These are phyloP conservation scores for Gambusia affinis DNA, from an alignment of 2,113 vertebrate genomes.

Conservation along the genomic window DNA sequence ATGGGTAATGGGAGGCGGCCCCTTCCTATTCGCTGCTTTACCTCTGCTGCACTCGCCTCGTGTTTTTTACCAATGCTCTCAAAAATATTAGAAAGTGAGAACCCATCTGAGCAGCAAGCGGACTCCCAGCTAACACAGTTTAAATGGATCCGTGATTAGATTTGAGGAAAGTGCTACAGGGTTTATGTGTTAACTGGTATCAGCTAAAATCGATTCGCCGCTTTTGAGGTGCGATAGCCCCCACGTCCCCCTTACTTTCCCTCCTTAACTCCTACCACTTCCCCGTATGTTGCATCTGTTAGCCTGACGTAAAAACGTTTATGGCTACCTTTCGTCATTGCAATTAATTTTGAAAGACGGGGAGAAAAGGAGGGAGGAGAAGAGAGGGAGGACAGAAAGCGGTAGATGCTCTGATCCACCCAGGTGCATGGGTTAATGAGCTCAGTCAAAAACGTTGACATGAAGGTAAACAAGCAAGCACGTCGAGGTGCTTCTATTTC, in stretches of 20 bases:
- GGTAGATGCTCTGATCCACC: constrained; percentile 42
- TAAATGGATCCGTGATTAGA: constrained; percentile 70
- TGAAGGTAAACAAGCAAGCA: constrained; percentile 76
- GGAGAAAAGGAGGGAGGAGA: neutral
- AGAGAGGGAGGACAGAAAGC: neutral
- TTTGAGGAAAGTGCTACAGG: constrained; percentile 66
- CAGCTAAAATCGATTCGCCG: constrained; percentile 61
- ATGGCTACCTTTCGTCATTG: constrained; percentile 33
- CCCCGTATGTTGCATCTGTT: constrained; percentile 39
- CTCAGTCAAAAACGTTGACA: constrained; percentile 72
- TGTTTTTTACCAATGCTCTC: constrained; percentile 58
- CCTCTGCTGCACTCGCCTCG: constrained; percentile 35
- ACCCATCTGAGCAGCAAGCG: constrained; percentile 60
- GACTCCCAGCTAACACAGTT: constrained; percentile 58
- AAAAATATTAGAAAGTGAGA: constrained; percentile 69
- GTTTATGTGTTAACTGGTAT: constrained; percentile 61
- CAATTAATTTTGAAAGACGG: constrained; percentile 54
- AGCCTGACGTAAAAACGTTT: constrained; percentile 30
- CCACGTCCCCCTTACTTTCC: constrained; percentile 7
- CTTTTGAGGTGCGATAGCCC: constrained; percentile 52
- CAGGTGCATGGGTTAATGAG: constrained; percentile 72
- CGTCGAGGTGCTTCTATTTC: constrained; percentile 72
- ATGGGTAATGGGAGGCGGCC: constrained; percentile 74
- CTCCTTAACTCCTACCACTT: neutral
- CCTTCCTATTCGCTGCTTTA: constrained; percentile 28